Base-by-base conservation (phyloP, 2,888 invertebrate species). In the Petrolisthes cinctipes region DNA sequence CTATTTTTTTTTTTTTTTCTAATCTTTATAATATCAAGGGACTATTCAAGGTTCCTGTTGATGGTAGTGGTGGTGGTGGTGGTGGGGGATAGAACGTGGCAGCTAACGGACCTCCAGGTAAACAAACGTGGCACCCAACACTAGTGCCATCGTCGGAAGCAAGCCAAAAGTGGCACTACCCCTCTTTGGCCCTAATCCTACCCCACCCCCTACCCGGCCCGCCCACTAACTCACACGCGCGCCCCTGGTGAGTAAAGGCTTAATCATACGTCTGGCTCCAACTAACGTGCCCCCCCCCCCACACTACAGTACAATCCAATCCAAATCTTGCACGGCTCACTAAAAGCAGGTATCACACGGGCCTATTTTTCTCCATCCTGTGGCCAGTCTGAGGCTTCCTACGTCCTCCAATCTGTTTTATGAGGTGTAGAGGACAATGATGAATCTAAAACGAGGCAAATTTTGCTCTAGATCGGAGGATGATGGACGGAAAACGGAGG, bases 71-170 rank as follows among this genome's bases (percentile, higher is more conserved):
- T 61, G 66, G 66, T 61, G 66, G 66, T 61, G 66, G 66, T 37
- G 37, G 2, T 61, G 66, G 11, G 1, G 66, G 66, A 17, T 14
- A n/a, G 54, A 17, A 66, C 17, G 66, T 82, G 51, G 37, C 57
- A 53, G 56, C 20, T 7, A 80, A 37, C 20, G 9, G 57, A 17
- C n/a, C 81, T 11, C 51, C 81, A 81, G 81, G 61, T 54, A 75
- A 73, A 83, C 85, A 73, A 81, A 86, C 85, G 81, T 86, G 85
- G 81, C 81, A 81, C 85, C 80, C 57, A 56, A 68, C 11, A 86
- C 85, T 85, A 81, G 73, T 17, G 85, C 56, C 75, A 20, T 20
- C 81, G 37, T 14, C 53, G 79, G 37, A 73, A 11, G 17, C 4
- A 14, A 11, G 20, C 53, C 71, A 17, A 82, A 73, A n/a, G n/a